Evolutionary conservation across 1,140 invertebrate species (phyloP).

Genomic region (Rhopalosiphum maidis): DNA sequence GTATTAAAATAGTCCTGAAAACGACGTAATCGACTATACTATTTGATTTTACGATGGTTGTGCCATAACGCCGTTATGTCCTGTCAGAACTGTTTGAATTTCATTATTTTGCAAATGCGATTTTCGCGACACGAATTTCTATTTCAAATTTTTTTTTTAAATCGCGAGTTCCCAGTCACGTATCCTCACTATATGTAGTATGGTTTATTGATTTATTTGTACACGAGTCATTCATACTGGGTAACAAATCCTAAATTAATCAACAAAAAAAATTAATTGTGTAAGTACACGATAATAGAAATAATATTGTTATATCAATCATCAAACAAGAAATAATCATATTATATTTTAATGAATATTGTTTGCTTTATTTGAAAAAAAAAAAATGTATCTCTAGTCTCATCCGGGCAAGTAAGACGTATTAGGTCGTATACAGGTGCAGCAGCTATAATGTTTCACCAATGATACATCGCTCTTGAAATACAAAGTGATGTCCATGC

Average conservation of each 20-base stretch:
- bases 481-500: background rate
- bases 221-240: background rate
- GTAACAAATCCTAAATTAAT: background rate
- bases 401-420: background rate
- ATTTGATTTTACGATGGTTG: background rate
- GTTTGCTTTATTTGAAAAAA: background rate
- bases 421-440: background rate
- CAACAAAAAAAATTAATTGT: too few species aligned
- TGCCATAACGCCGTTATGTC: background rate
- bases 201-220: background rate
- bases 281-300: background rate
- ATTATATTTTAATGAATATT: background rate
- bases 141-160: background rate
- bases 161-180: background rate
- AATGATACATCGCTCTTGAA: background rate
- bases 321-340: background rate
- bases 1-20: background rate
- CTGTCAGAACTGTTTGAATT: background rate
- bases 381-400: too few species aligned
- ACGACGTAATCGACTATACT: background rate
- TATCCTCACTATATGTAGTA: background rate
- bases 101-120: background rate
- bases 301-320: background rate
- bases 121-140: constrained; percentile 9
- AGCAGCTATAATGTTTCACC: background rate